Base-by-base conservation (phyloP, 2,797 vertebrate genomes). In the Centroberyx gerrardi region DNA sequence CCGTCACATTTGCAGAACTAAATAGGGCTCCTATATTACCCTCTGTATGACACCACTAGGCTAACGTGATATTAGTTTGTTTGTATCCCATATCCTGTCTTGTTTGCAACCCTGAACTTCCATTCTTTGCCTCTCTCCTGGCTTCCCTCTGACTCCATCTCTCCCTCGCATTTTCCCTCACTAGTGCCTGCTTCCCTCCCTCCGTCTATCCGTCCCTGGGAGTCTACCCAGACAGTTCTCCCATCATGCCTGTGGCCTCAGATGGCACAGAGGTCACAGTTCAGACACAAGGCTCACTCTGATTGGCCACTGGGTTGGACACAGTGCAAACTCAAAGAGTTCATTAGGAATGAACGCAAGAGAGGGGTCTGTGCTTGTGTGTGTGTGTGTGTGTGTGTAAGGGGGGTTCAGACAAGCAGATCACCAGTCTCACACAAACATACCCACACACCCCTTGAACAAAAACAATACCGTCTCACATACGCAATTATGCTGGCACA, bases 391-490 rank as follows among this genome's bases (percentile, higher is more conserved):
- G 46, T 56, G 38, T 28, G 60, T 27, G 72, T 68, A 5, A 22
- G 40, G 60, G 60, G 74, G 84, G 17, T 64, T 80, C 85, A 87
- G 83, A 85, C 89, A 86, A 68, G 51, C 78, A 80, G 81, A 88
- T 89, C 78, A 85, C 75, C 27, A 4, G 72, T 79, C 83, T 80
- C 80, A 87, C 83, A 90, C 85, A 90, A 89, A 90, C 87, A 92
- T 85, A 85, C 56, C 72, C 78, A 78, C 86, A 90, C 76, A 88
- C 61, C 81, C 74, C 81, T 72, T 86, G 85, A 90, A 88, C 84
- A 91, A 91, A 90, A 88, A 92, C 89, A 92, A 88, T 88, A 82
- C 81, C 60, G 86, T 91, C 86, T 91, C 87, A 85, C 83, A 90
- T 74, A 51, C 77, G 74, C 79, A 90, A 88, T 88, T 80, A 88